phyloP scores from a whole-genome alignment of 2,113 vertebrate species.

The Cyprinodon brontotheroides region DNA sequence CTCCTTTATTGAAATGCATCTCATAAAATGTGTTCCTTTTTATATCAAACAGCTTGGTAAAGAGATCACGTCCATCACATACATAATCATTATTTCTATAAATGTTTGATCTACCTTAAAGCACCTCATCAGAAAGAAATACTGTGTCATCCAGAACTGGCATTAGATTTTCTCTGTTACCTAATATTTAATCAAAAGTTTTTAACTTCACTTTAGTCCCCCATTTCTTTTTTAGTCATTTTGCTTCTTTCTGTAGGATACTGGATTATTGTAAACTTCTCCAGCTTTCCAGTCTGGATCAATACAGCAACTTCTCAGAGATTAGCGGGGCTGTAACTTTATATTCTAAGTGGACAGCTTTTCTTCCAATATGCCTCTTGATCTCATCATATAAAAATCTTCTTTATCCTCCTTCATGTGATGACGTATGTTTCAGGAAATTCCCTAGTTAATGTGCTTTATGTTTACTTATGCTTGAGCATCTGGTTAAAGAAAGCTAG shows the following conservation, averaged over 20 bases:
- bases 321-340: conserved; percentile 73
- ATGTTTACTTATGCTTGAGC: conserved; percentile 10
- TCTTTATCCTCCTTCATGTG: conserved; percentile 30
- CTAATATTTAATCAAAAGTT: conserved; percentile 6
- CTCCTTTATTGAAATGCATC: background rate
- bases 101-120: background rate
- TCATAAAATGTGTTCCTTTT: background rate
- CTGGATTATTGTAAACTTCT: conserved; percentile 66
- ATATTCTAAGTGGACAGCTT: conserved; percentile 78
- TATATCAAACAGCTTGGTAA: background rate
- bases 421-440: conserved; percentile 18
- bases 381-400: conserved; percentile 78
- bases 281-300: conserved; percentile 71
- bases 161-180: conserved; percentile 15
- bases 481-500: conserved; percentile 18
- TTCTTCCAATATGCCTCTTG: conserved; percentile 79
- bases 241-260: conserved; percentile 48
- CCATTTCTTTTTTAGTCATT: background rate
- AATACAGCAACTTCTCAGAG: conserved; percentile 73
- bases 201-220: conserved; percentile 3
- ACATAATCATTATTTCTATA: background rate
- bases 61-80: background rate
- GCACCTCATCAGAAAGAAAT: background rate
- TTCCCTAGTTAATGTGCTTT: conserved; percentile 4
- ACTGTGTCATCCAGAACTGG: background rate